Evolutionary conservation across 2,113 vertebrate species (phyloP).

Genomic region (Cebidichthys violaceus): DNA sequence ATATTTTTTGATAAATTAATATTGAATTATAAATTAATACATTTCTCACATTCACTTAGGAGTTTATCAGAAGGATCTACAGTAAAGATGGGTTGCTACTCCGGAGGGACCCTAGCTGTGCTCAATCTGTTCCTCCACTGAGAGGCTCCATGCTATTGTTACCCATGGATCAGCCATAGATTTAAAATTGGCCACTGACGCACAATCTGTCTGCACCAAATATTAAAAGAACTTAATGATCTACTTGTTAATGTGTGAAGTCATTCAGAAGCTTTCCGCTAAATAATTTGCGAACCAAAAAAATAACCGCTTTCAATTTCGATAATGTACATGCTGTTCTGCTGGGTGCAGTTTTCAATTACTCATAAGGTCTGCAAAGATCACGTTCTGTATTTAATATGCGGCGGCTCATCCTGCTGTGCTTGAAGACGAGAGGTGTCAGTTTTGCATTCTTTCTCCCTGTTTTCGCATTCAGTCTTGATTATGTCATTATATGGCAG

Average conservation of each 20-base stretch:
- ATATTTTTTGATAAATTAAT: background rate
- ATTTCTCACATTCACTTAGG: slow-evolving; percentile 17
- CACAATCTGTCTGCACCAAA: slow-evolving; percentile 43
- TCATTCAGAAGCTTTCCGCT: slow-evolving; percentile 20
- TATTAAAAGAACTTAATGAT: slow-evolving; percentile 52
- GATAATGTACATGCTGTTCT: slow-evolving; percentile 22
- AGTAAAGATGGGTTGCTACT: slow-evolving; percentile 13
- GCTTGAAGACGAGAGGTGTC: slow-evolving; percentile 54
- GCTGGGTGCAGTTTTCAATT: slow-evolving; percentile 41
- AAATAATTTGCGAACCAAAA: slow-evolving; percentile 21
- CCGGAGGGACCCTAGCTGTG: slow-evolving; percentile 3
- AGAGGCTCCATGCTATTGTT: slow-evolving; percentile 33
- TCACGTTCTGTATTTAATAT: slow-evolving; percentile 49
- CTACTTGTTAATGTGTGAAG: slow-evolving; percentile 54
- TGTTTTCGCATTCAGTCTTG: slow-evolving; percentile 65
- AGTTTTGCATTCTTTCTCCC: slow-evolving; percentile 48
- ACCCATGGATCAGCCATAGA: slow-evolving; percentile 38
- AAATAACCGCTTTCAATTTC: slow-evolving; percentile 14
- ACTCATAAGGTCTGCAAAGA: slow-evolving; percentile 48
- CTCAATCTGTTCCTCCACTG: slow-evolving; percentile 30
- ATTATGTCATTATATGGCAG: slow-evolving; percentile 73
- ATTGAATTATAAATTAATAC: background rate
- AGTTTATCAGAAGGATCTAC: background rate
- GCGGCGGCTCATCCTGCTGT: slow-evolving; percentile 31
- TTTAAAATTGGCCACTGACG: slow-evolving; percentile 45